Conservation (phyloP, 2,888 invertebrate genomes). For the Microplitis manilae region DNA sequence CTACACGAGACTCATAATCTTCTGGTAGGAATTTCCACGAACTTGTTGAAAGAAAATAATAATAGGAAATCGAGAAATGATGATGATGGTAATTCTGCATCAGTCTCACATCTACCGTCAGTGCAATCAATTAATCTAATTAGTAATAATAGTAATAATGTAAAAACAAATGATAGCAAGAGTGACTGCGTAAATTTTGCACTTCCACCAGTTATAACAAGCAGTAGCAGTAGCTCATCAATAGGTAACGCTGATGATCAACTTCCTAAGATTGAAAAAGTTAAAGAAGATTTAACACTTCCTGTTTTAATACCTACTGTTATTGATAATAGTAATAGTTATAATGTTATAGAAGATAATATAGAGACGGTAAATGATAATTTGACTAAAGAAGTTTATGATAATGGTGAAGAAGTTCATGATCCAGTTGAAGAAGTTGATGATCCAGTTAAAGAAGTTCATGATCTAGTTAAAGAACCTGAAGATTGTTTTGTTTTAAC, state of each 20-base stretch:
- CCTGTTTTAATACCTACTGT: conserved; percentile 58
- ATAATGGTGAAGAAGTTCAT: not conserved
- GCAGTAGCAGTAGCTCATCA: not conserved
- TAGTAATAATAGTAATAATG: conserved; percentile 43
- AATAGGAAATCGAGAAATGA: conserved; percentile 43
- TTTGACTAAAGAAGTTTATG: conserved; percentile 34
- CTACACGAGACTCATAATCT: conserved; percentile 57
- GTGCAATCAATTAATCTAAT: conserved; percentile 54
- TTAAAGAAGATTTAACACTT: conserved; percentile 56
- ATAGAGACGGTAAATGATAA: conserved; percentile 11
- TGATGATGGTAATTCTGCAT: conserved; percentile 23
- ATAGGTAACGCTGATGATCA: not conserved
- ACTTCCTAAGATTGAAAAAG: conserved; percentile 53
- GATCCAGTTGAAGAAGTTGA: not conserved
- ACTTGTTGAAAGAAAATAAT: conserved; percentile 47
- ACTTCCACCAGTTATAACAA: conserved; percentile 51
- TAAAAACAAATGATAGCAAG: conserved; percentile 50
- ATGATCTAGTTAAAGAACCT: conserved; percentile 22
- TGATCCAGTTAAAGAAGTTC: conserved; percentile 37
- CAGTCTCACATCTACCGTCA: conserved; percentile 54
- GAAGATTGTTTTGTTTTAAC: conserved; percentile 59
- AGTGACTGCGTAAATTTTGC: conserved; percentile 52
- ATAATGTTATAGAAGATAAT: conserved; percentile 4
- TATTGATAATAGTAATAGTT: conserved; percentile 40
- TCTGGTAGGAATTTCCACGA: conserved; percentile 55